Base-by-base conservation (phyloP, 2,888 invertebrate genomes). In the Aspidapion aeneum region DNA sequence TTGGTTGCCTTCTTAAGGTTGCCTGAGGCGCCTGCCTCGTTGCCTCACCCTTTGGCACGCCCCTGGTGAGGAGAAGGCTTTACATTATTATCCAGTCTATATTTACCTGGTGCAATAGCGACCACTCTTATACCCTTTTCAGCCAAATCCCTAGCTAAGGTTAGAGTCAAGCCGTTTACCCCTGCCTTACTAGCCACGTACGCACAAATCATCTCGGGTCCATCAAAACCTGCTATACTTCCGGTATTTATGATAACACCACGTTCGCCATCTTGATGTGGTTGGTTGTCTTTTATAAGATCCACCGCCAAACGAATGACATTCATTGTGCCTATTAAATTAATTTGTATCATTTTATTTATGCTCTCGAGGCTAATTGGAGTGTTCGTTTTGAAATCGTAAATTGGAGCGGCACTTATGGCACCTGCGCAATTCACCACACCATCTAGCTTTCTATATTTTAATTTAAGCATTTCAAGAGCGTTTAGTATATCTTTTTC, bases 371-470 rank as follows among this genome's bases (percentile, higher is more conserved):
- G 22, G 50, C 61, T 61, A 18, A 64, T 63, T 1, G 63, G 58
- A 57, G 64, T 60, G 3, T 58, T 21, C 2, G 18, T 67, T 5
- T 55, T 20, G 18, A 52, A 54, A 52, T 67, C 51, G 50, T 58
- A 67, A 22, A 65, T 22, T 1, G 59, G 54, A 17, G 50, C 20
- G 1, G 1, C 22, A 2, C 17, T 21, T 20, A 63, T 21, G 3
- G 12, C 12, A 21, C 57, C 59, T 3, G 67, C 67, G 59, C 65
- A 65, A 35, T 63, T 63, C 18, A 67, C 60, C 2, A 67, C 60
- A 1, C 67, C 67, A 60, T 65, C 65, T 21, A 67, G 12, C 55
- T 65, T 67, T n/a, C 63, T 60, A 58, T 65, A 67, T 51, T 62
- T 67, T 51, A 57, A 21, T 59, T 65, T 65, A 2, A 55, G 60